Evolutionary conservation across 2,113 vertebrate species (phyloP).

Genomic region (Garra rufa): DNA sequence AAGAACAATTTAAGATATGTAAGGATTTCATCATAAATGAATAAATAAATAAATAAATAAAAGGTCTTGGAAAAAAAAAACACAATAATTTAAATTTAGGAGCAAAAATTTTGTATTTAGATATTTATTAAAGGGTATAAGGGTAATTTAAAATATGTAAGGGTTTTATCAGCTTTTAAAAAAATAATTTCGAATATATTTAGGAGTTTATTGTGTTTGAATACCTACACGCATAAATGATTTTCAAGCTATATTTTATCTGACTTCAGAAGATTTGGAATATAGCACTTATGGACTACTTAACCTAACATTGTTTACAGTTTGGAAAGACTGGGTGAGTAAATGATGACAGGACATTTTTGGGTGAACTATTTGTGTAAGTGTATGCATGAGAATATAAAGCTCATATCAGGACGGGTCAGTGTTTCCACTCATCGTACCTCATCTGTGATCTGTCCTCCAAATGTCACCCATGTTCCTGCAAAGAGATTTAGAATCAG

Average conservation of each 20-base stretch:
- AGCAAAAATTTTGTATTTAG: too few relatives aligned
- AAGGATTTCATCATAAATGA: too few relatives aligned
- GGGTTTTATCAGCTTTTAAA: not conserved
- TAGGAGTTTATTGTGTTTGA: too few relatives aligned
- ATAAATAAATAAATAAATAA: too few relatives aligned
- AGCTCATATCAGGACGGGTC: not conserved
- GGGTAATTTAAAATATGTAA: too few relatives aligned
- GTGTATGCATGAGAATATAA: not conserved
- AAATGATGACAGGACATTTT: not conserved
- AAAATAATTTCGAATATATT: too few relatives aligned
- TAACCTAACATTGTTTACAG: not conserved
- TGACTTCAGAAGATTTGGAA: not conserved
- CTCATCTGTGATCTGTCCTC: conserved; percentile 97
- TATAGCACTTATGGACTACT: not conserved
- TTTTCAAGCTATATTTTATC: not conserved
- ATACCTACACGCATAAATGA: not conserved
- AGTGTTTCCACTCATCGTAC: conserved; percentile 73
- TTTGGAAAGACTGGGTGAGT: not conserved
- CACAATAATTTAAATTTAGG: too few relatives aligned
- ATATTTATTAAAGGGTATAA: too few relatives aligned
- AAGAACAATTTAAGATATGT: too few relatives aligned
- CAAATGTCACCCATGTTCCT: conserved; percentile 99
- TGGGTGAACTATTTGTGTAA: not conserved
- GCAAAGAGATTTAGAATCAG: conserved; percentile 32
- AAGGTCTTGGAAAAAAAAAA: too few relatives aligned